These are phyloP conservation scores for Paragorgia papillata DNA, from an alignment of 92 coral and sea anemone genomes.

Conservation along the genomic window DNA sequence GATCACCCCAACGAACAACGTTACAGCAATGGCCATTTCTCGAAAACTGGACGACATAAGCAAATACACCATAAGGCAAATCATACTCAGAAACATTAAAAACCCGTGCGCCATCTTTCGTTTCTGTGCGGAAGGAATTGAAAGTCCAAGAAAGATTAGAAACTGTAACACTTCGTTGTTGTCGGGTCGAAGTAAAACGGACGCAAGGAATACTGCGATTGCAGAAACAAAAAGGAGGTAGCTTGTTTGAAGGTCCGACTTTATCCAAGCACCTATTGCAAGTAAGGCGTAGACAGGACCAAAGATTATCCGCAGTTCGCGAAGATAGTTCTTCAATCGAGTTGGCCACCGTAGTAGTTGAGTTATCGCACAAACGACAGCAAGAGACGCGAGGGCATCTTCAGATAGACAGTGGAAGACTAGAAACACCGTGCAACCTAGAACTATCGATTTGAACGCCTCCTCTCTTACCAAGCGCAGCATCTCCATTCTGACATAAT, in stretches of 20 bases:
- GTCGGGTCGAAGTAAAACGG: conserved; percentile 44
- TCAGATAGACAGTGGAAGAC: background rate
- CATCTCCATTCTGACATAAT: background rate
- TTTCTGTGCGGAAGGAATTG: background rate
- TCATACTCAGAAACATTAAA: conserved; percentile 22
- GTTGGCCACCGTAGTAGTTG: conserved; percentile 47
- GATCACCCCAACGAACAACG: background rate
- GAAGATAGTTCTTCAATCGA: conserved; percentile 3
- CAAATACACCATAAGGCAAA: background rate
- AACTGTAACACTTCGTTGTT: conserved; percentile 22
- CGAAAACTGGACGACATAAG: background rate
- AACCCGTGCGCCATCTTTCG: conserved; percentile 31
- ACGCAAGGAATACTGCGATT: background rate
- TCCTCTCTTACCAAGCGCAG: background rate
- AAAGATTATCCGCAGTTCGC: conserved; percentile 32
- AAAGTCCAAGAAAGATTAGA: background rate
- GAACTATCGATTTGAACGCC: background rate
- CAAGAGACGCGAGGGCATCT: background rate
- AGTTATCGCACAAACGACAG: conserved; percentile 23
- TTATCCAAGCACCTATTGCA: background rate
- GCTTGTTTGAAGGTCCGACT: background rate
- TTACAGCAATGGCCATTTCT: background rate
- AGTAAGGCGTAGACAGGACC: conserved; percentile 40
- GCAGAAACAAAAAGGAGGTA: conserved; percentile 17
- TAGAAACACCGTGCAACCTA: background rate